These are phyloP conservation scores for Siderastrea radians DNA, from an alignment of 92 coral and sea anemone species.

Conservation along the genomic window DNA sequence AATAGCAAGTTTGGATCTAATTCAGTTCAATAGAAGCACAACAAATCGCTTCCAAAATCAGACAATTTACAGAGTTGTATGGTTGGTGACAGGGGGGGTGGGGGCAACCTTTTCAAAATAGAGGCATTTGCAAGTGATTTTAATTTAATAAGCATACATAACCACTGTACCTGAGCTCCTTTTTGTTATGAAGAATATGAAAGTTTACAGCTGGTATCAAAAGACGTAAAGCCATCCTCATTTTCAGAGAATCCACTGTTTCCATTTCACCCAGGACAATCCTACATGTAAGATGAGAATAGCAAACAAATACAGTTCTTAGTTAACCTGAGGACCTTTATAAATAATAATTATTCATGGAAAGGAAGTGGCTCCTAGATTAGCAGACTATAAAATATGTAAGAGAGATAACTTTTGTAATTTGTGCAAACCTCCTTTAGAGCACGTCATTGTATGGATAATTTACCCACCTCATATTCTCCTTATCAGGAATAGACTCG, in stretches of 20 bases:
- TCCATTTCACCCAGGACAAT: constrained; percentile 89
- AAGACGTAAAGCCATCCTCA: constrained; percentile 81
- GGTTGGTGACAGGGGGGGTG: no score
- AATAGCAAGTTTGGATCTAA: no score
- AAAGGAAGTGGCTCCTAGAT: no score
- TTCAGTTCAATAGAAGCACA: no score
- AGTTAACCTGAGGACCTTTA: no score
- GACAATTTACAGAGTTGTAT: no score
- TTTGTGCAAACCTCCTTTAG: background rate
- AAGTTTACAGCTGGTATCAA: constrained; percentile 92
- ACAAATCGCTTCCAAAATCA: no score
- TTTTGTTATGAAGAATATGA: constrained; percentile 86
- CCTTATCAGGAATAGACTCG: constrained; percentile 62
- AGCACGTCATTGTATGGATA: background rate
- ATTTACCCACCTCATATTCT: constrained; percentile 66
- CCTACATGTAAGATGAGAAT: constrained; percentile 30
- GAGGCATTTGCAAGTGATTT: no score
- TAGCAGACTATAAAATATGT: no score
- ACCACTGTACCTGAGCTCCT: constrained; percentile 82
- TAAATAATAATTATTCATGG: no score
- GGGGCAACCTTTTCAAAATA: no score
- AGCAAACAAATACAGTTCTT: background rate
- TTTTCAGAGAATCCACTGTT: constrained; percentile 87
- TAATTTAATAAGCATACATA: background rate
- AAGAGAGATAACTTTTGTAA: no score